Evolutionary conservation across 2,888 invertebrate species (phyloP).

Genomic region (Leptarthrus brevirostris): DNA sequence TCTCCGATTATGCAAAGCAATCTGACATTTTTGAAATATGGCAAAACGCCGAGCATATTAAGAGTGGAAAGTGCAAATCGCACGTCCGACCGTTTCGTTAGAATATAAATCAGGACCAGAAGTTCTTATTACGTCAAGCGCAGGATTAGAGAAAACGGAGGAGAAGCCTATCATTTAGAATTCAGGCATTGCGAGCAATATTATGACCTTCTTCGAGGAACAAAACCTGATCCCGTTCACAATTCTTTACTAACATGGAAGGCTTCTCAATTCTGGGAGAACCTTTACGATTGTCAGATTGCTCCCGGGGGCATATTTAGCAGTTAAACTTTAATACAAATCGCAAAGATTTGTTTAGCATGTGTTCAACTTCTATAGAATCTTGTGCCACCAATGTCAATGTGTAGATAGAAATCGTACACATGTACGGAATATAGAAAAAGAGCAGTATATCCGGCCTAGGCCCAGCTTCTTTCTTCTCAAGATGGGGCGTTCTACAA

Average conservation of each 20-base stretch:
- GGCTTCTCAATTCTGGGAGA: conserved; percentile 11
- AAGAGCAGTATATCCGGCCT: background rate
- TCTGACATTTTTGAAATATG: no score
- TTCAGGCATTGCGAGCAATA: conserved; percentile 10
- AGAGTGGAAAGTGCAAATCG: background rate
- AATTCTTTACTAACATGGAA: conserved; percentile 12
- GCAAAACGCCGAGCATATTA: no score
- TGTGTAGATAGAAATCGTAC: background rate
- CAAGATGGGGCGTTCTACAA: conserved; percentile 15
- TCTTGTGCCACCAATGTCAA: background rate
- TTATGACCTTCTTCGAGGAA: conserved; percentile 1
- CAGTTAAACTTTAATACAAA: conserved; percentile 53
- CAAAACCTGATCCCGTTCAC: conserved; percentile 34
- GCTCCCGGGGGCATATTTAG: conserved; percentile 51
- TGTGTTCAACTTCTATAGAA: conserved; percentile 35
- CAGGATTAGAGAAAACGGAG: background rate
- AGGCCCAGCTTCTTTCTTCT: background rate
- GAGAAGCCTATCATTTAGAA: conserved; percentile 28
- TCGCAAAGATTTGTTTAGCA: conserved; percentile 48
- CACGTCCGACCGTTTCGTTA: conserved; percentile 34
- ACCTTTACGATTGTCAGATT: conserved; percentile 50
- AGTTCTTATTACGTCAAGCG: background rate
- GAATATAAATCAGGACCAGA: conserved; percentile 29
- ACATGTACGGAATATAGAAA: background rate
- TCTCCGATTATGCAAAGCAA: no score